Evolutionary conservation across 2,888 invertebrate species (phyloP).

Genomic region (Drosophila phalerata): DNA sequence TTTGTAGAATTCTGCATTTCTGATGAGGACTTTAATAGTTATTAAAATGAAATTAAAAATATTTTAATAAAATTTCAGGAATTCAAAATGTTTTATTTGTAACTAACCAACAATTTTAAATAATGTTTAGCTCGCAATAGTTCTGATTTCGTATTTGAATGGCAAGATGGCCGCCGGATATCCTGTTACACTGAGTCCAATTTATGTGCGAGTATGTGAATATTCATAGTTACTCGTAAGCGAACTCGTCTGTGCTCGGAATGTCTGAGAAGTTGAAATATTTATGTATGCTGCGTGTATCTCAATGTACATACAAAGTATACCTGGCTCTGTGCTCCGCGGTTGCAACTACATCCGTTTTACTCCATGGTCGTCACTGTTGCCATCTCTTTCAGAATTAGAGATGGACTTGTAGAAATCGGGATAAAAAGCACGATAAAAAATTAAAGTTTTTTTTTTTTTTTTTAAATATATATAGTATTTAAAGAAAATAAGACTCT

Average conservation of each 20-base stretch:
- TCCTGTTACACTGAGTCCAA: slow-evolving; percentile 13
- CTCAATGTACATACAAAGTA: neutral
- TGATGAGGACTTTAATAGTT: no score
- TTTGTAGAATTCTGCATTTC: no score
- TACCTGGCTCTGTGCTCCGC: neutral
- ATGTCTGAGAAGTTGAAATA: neutral
- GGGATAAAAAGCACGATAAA: no score
- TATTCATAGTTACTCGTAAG: neutral
- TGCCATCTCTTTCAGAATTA: slow-evolving; percentile 4
- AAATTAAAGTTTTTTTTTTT: no score
- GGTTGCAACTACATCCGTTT: slow-evolving; percentile 10
- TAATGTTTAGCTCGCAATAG: no score
- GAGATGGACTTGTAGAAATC: slow-evolving; percentile 1
- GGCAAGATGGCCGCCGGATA: slow-evolving; percentile 34
- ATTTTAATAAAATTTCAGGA: no score
- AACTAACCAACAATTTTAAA: no score
- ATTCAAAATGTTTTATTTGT: no score
- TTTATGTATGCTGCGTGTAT: neutral
- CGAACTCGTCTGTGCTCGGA: neutral
- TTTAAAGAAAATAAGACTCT: no score
- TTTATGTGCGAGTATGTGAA: slow-evolving; percentile 3
- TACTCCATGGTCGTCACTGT: neutral
- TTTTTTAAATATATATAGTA: no score
- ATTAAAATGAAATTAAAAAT: no score
- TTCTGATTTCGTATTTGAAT: neutral